A percentile compares a stretch with the other conserved stretches of the same genome.
These are phyloP conservation scores for Brachylomia viminalis DNA, from an alignment of 2,888 invertebrate genomes.

Conservation along the genomic window DNA sequence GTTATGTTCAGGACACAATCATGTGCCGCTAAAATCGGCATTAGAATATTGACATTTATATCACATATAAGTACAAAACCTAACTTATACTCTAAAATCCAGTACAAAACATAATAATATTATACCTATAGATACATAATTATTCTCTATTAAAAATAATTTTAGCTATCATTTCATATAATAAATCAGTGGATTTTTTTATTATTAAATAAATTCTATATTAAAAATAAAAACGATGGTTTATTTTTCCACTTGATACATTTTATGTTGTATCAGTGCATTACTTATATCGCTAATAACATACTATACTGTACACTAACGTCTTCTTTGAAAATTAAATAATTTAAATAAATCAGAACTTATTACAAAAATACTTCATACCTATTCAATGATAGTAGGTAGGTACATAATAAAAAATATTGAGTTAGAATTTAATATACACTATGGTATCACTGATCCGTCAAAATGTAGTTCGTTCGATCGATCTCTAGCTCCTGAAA, in stretches of 20 bases:
- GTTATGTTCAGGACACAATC: background rate
- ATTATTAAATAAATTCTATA: no score
- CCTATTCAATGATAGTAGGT: background rate
- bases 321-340: background rate
- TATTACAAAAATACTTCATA: background rate
- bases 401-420: no score
- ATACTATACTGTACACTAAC: no score
- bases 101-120: background rate
- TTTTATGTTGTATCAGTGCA: no score
- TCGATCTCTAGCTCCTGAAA: background rate
- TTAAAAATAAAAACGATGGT: no score
- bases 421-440: background rate
- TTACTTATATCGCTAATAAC: no score
- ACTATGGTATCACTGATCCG: slow-evolving; percentile 1
- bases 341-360: background rate
- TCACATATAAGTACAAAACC: background rate
- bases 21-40: background rate
- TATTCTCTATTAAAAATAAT: background rate
- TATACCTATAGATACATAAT: background rate
- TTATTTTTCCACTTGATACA: no score
- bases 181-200: no score
- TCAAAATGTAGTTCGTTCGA: background rate
- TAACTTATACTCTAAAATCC: background rate
- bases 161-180: background rate
- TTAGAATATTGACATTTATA: background rate